Evolutionary conservation across 2,113 vertebrate genomes (phyloP), one percentile per base, ranked within the genome.

Genomic region (Lanius collurio): DNA sequence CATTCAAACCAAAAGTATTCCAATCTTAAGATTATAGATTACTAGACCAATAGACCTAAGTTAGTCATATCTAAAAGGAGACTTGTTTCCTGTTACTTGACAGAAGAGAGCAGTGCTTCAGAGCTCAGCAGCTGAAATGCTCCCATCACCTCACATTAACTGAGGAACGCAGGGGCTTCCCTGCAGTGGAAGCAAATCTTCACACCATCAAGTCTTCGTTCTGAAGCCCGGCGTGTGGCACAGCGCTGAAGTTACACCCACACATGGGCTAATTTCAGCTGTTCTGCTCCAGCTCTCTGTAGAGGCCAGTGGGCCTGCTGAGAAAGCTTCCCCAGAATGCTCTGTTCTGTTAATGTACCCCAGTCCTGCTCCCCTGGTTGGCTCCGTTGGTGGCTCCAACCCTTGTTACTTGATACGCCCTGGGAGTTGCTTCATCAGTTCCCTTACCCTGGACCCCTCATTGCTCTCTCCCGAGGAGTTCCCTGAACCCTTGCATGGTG

Each of bases 221-320:
- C 73, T 91, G 63, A 44, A 60, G 68, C 55, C 55, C 0, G 0
- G 26, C 0, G 0, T 37, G 42, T 23, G 55, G 56, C 33, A 83
- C 23, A 42, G 64, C 0, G 0, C 4, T 11, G 28, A 50, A 35
- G 14, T 49, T 47, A 56, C 31, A 73, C 16, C 0, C 3, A 35
- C 13, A 60, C 7, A 1, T 4, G 33, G 33, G 57, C 41, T 71
- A 31, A 80, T 23, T 28, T 71, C 26, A 86, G 62, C 33, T 1
- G 0, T 44, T 77, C 49, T 73, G 27, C 22, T 87, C 46, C 63
- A 79, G 19, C 23, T 83, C 53, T 37, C 37, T 37, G 37, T 37
- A 37, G 37, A 37, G 37, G 37, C 37, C 37, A 37, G 37, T 37
- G 37, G 37, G 37, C 37, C 37, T 37, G 37, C 37, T 37, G 37